Conservation (phyloP, 2,797 vertebrate species). For the Emydoidea blandingii region DNA sequence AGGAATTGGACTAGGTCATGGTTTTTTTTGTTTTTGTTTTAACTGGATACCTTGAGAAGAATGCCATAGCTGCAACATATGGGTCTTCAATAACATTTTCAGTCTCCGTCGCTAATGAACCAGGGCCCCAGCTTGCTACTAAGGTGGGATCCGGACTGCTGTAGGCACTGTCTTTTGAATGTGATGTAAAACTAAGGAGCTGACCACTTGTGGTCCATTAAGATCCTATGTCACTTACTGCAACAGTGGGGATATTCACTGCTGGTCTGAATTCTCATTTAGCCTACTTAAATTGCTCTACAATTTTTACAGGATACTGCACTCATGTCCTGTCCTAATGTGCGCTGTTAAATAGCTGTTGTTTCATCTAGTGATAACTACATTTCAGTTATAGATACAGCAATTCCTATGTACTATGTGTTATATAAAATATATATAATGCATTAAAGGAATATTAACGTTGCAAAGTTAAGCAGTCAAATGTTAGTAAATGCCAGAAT, state of each 20-base stretch:
- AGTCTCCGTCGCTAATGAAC: no score
- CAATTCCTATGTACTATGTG: background rate
- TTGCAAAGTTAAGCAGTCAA: no score
- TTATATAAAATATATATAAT: background rate
- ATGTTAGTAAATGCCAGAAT: no score
- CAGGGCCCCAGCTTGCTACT: no score
- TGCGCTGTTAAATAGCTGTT: background rate
- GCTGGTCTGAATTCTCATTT: background rate
- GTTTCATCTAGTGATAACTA: background rate
- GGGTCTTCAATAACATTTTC: no score
- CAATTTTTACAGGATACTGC: background rate
- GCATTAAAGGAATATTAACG: no score
- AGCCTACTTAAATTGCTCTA: background rate
- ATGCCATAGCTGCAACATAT: background rate
- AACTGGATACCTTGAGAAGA: background rate
- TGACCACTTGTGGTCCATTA: no score
- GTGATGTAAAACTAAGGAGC: no score
- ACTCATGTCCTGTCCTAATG: background rate
- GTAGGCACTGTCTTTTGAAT: no score
- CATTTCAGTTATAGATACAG: background rate
- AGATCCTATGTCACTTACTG: background rate
- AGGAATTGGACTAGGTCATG: background rate
- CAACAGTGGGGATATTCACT: background rate
- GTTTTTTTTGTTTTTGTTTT: background rate
- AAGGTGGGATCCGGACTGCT: no score